A percentile compares a stretch with the other conserved stretches of the same genome.
Evolutionary conservation across 1,140 invertebrate genomes (phyloP).

Genomic region (Varroa destructor): DNA sequence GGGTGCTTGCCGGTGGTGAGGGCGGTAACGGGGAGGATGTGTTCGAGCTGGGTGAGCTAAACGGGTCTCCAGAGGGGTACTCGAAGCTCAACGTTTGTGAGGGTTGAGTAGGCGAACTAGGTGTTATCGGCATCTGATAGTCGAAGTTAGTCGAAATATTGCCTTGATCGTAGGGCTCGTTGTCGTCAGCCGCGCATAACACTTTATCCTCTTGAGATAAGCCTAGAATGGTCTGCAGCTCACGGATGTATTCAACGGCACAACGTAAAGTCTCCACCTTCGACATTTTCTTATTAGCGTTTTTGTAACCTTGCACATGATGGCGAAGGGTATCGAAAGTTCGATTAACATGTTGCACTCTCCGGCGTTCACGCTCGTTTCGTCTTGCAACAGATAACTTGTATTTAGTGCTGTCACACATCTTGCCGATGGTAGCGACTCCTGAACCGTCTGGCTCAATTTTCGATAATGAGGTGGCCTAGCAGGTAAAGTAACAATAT

Average conservation of each 20-base stretch:
- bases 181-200: background rate
- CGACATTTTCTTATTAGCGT: conserved; percentile 68
- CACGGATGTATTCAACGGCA: conserved; percentile 81
- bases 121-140: conserved; percentile 24
- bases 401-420: conserved; percentile 10
- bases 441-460: too few relatives aligned
- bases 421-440: background rate
- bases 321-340: conserved; percentile 33
- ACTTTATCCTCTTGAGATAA: background rate
- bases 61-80: background rate
- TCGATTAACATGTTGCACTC: conserved; percentile 67
- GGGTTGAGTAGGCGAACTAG: conserved; percentile 1
- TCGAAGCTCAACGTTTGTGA: conserved; percentile 7
- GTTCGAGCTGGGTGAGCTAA: background rate
- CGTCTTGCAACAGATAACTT: conserved; percentile 52
- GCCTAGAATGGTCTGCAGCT: conserved; percentile 57
- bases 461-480: too few relatives aligned
- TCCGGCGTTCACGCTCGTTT: conserved; percentile 78
- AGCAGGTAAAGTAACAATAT: too few relatives aligned
- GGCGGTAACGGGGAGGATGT: background rate
- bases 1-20: background rate
- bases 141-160: background rate
- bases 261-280: conserved; percentile 84
- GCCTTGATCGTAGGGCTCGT: too few relatives aligned
- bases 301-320: conserved; percentile 52